phyloP scores from a whole-genome alignment of 1,140 invertebrate genomes.

The Nephotettix cincticeps region DNA sequence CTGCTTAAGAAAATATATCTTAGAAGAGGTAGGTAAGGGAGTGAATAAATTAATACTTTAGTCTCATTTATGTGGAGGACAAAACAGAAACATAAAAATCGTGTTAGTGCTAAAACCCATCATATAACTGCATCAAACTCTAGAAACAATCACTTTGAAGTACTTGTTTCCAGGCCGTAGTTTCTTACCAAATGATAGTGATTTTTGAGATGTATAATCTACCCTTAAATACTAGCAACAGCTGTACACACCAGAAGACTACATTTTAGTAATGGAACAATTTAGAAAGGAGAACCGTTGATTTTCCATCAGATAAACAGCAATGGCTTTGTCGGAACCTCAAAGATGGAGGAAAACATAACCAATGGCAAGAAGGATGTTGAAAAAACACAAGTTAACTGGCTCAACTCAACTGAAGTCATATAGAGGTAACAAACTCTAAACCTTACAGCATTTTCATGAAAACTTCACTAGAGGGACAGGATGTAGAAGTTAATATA shows the following conservation, averaged over 20 bases:
- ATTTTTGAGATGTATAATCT: constrained; percentile 44
- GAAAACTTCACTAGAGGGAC: too few species aligned
- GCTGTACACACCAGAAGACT: constrained; percentile 42
- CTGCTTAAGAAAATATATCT: constrained; percentile 43
- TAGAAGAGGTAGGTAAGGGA: constrained; percentile 31
- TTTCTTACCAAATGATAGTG: constrained; percentile 46
- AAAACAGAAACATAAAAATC: constrained; percentile 38
- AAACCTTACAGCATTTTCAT: constrained; percentile 25
- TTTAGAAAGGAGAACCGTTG: constrained; percentile 29
- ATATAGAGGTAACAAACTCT: constrained; percentile 15
- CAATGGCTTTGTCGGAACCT: constrained; percentile 4
- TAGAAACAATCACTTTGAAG: constrained; percentile 40
- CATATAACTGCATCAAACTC: constrained; percentile 34
- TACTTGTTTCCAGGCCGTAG: constrained; percentile 44
- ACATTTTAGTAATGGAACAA: constrained; percentile 38
- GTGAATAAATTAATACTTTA: constrained; percentile 44
- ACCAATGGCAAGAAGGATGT: constrained; percentile 16
- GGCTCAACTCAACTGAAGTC: constrained; percentile 13
- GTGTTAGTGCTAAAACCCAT: constrained; percentile 41
- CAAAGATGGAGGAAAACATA: constrained; percentile 13
- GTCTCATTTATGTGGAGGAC: constrained; percentile 46
- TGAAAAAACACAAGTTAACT: constrained; percentile 14
- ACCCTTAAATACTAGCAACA: constrained; percentile 41
- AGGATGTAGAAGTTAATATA: too few species aligned
- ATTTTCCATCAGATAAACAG: constrained; percentile 10